Conservation (phyloP, 2,797 vertebrate species). For the Oreochromis grahami region DNA sequence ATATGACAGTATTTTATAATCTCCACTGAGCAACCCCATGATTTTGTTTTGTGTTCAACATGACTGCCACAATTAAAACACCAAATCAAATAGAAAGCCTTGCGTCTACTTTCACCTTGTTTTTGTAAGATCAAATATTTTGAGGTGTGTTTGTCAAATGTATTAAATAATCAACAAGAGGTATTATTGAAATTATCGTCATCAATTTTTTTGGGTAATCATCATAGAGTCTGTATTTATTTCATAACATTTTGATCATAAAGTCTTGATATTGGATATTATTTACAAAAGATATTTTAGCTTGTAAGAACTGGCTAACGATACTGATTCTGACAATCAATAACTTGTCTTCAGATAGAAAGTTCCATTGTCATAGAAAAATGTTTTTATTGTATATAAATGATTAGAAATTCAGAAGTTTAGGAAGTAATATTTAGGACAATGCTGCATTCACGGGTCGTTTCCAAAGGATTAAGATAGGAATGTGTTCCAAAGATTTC, state of each 20-base stretch:
- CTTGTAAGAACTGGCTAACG: not conserved
- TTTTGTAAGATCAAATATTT: not conserved
- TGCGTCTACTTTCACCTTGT: not conserved
- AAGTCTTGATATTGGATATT: not conserved
- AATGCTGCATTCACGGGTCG: not conserved
- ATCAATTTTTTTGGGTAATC: not conserved
- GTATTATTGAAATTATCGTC: not conserved
- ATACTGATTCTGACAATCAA: rapidly evolving
- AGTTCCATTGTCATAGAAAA: not conserved
- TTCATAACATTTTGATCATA: not conserved
- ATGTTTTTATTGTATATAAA: not conserved
- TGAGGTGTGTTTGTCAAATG: not conserved
- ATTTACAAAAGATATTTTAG: not conserved
- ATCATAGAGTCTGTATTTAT: not conserved
- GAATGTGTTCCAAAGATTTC: not conserved
- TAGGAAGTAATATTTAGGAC: not conserved
- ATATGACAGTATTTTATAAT: constrained; percentile 13
- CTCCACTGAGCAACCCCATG: not conserved
- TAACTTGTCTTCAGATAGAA: not conserved
- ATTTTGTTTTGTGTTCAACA: constrained; percentile 36
- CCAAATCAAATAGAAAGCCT: constrained; percentile 3
- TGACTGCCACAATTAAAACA: constrained; percentile 59
- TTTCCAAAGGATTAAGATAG: not conserved
- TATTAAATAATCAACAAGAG: not conserved
- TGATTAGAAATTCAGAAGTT: not conserved